Evolutionary conservation across 2,113 vertebrate genomes (phyloP).

Genomic region (Ageneiosus marmoratus): DNA sequence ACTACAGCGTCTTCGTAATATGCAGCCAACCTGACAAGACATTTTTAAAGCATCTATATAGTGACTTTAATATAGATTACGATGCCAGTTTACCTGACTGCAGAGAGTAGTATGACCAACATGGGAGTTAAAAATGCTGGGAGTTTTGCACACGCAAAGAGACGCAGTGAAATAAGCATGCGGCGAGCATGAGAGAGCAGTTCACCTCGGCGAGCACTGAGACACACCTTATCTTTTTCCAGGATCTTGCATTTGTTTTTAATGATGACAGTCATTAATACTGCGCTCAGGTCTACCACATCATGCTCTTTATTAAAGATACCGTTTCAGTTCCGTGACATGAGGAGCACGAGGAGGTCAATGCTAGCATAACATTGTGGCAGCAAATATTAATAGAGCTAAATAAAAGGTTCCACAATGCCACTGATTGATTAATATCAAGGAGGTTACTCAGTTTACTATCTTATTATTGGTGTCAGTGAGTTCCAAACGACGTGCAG

Average conservation of each 20-base stretch:
- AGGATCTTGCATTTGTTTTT: not conserved
- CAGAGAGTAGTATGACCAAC: not conserved
- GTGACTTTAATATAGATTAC: not conserved
- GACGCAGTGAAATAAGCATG: not conserved
- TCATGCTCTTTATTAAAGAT: not conserved
- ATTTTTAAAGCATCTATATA: not conserved
- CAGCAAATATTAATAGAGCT: not conserved
- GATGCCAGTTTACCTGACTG: not conserved
- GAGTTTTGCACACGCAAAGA: not conserved
- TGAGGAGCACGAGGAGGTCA: too few relatives aligned
- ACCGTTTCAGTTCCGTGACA: not conserved
- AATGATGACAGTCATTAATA: not conserved
- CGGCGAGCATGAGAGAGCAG: not conserved
- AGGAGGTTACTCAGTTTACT: too few relatives aligned
- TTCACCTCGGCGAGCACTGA: not conserved
- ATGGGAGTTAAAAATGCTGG: not conserved
- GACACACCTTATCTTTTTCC: not conserved
- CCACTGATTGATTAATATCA: too few relatives aligned
- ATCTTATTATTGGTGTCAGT: too few relatives aligned
- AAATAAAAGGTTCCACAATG: not conserved
- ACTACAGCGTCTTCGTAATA: not conserved
- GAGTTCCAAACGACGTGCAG: too few relatives aligned
- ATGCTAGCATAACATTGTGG: too few relatives aligned
- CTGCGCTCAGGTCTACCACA: not conserved
- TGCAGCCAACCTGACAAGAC: not conserved